phyloP scores from a whole-genome alignment of 30 jellyfish, hydroid and myxozoan genomes.

The Phacellophora camtschatica region DNA sequence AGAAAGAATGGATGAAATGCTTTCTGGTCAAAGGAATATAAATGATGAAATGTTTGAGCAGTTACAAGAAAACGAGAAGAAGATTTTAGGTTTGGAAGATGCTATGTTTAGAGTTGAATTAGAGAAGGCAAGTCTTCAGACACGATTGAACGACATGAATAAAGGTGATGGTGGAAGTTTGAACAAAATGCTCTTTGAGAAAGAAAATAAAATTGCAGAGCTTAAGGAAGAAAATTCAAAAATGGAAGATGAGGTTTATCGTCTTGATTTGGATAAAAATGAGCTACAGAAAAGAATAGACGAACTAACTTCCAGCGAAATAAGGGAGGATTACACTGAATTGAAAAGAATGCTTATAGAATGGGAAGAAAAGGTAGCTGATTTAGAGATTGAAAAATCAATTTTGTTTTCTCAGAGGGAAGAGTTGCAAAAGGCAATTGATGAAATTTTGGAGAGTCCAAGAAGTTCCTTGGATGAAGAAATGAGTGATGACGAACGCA shows the following conservation, averaged over 20 bases:
- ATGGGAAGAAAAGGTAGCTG: constrained; percentile 33
- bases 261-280: constrained; percentile 30
- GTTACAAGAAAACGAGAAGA: neutral
- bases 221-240: constrained; percentile 27
- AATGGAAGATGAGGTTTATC: constrained; percentile 34
- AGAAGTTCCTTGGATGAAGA: constrained; percentile 41
- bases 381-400: constrained; percentile 9
- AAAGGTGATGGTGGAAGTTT: neutral
- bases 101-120: constrained; percentile 34
- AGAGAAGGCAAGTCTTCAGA: constrained; percentile 29
- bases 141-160: neutral
- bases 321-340: neutral
- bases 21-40: neutral
- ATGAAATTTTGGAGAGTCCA: constrained; percentile 45
- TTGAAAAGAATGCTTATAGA: neutral
- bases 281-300: constrained; percentile 36
- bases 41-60: neutral
- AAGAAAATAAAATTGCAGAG: constrained; percentile 8
- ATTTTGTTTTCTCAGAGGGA: constrained; percentile 3
- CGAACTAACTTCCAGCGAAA: constrained; percentile 37
- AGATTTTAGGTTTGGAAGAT: constrained; percentile 12
- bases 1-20: constrained; percentile 1
- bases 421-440: constrained; percentile 34
- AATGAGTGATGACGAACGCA: constrained; percentile 4
- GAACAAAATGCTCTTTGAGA: neutral